These are phyloP conservation scores for Brachypalpus laphriformis DNA, from an alignment of 2,888 invertebrate genomes.

Conservation along the genomic window DNA sequence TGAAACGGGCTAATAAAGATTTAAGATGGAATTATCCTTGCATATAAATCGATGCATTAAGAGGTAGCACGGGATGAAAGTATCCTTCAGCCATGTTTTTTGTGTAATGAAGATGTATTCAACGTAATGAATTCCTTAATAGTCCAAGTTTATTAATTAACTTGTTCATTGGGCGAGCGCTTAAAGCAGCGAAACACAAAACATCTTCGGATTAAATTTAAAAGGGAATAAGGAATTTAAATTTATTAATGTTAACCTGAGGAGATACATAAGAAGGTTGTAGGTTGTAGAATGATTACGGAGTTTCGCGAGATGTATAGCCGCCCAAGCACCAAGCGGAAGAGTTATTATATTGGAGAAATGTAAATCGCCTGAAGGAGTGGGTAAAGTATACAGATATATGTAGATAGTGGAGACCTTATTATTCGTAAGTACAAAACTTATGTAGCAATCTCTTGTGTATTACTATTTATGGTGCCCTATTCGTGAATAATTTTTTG, in stretches of 20 bases:
- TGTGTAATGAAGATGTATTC: constrained; percentile 72
- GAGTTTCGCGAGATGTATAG: background rate
- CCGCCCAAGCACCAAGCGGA: background rate
- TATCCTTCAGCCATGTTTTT: constrained; percentile 63
- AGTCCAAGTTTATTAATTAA: constrained; percentile 73
- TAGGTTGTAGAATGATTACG: too few species aligned
- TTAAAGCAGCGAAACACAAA: constrained; percentile 24
- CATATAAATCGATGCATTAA: constrained; percentile 74
- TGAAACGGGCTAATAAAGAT: constrained; percentile 69
- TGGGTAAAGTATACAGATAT: too few species aligned
- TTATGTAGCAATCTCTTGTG: too few species aligned
- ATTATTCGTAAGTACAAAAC: too few species aligned
- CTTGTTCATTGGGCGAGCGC: constrained; percentile 44
- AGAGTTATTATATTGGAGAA: background rate
- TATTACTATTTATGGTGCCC: too few species aligned
- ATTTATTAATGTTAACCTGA: constrained; percentile 20
- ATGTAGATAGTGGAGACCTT: too few species aligned
- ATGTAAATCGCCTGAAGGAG: too few species aligned
- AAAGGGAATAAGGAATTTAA: constrained; percentile 24
- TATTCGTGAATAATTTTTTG: too few species aligned
- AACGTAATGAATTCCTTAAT: constrained; percentile 70
- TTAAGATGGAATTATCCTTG: constrained; percentile 73
- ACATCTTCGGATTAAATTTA: constrained; percentile 26
- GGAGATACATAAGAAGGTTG: too few species aligned
- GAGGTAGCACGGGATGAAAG: constrained; percentile 50